Evolutionary conservation across 1,140 invertebrate genomes (phyloP).

Genomic region (Eumeta japonica): DNA sequence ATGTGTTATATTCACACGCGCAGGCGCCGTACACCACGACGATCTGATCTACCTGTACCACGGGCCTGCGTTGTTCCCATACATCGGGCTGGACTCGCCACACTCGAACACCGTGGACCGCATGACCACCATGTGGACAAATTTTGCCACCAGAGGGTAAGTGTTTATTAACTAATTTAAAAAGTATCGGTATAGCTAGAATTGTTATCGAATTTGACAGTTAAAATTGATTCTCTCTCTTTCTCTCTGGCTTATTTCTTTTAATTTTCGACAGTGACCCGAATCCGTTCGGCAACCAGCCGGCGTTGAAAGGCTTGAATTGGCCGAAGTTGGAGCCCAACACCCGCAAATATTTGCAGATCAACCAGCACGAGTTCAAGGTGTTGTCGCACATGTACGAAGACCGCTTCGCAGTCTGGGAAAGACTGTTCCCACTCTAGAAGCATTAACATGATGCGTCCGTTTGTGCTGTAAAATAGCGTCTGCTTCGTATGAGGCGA

Average conservation of each 20-base stretch:
- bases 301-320: slow-evolving; percentile 13
- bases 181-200: too few species aligned
- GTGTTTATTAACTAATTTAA: too few species aligned
- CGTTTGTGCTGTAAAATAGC: background rate
- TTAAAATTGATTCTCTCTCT: too few species aligned
- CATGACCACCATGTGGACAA: slow-evolving; percentile 36
- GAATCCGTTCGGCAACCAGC: slow-evolving; percentile 16
- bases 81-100: slow-evolving; percentile 14
- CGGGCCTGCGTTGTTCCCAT: slow-evolving; percentile 24
- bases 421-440: slow-evolving; percentile 25
- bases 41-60: slow-evolving; percentile 35
- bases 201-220: too few species aligned
- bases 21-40: slow-evolving; percentile 37
- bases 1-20: too few species aligned
- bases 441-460: too few species aligned
- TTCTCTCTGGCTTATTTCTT: too few species aligned
- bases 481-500: too few species aligned
- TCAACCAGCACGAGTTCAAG: slow-evolving; percentile 15
- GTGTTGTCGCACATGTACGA: slow-evolving; percentile 22
- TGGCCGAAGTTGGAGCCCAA: slow-evolving; percentile 24
- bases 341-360: slow-evolving; percentile 20
- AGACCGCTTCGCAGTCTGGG: slow-evolving; percentile 27
- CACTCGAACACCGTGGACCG: slow-evolving; percentile 27
- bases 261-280: slow-evolving; percentile 23
- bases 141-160: slow-evolving; percentile 35